Evolutionary conservation across 2,888 invertebrate species (phyloP), one percentile per base, ranked within the genome.

Genomic region (Acanthosepion lycidas): DNA sequence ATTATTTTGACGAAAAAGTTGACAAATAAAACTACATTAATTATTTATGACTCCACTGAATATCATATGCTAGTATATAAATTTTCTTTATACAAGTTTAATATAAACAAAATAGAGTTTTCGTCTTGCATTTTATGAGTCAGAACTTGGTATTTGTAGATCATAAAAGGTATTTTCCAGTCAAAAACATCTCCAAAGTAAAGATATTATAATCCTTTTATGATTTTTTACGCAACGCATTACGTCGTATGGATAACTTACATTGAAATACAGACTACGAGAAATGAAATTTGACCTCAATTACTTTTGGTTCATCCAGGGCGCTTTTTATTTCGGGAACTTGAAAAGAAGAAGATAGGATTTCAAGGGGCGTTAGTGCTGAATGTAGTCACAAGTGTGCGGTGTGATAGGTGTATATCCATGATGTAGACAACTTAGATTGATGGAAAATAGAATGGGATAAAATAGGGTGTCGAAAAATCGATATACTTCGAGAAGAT

Each of bases 381-480:
- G 78, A 8, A n/a, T n/a, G 1, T 33, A 78, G n/a, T 78, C 12
- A 78, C 78, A 78, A 78, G n/a, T n/a, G 33, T 4, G 5, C n/a
- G 1, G 78, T 12, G n/a, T 33, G 9, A n/a, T 78, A 12, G 78
- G 78, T 78, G 9, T 15, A n/a, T 78, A n/a, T 78, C 33, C 33
- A 78, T 78, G n/a, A n/a, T 33, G 18, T n/a, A 78, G 78, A 78
- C 78, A n/a, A 78, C 78, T 78, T 78, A 78, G n/a, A 33, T 12
- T 33, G 78, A 78, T 78, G 78, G 78, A n/a, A 78, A 78, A 78
- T 78, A n/a, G 78, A 78, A 78, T 33, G n/a, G 78, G n/a, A 23
- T n/a, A 78, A n/a, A 78, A n/a, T 78, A 78, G 78, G 78, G 78
- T 78, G 78, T 78, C n/a, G n/a, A 78, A 78, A 78, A 78, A 78